Evolutionary conservation across 2,888 invertebrate species (phyloP), one percentile per base, ranked within the genome.

Genomic region (Oasisia sp.): DNA sequence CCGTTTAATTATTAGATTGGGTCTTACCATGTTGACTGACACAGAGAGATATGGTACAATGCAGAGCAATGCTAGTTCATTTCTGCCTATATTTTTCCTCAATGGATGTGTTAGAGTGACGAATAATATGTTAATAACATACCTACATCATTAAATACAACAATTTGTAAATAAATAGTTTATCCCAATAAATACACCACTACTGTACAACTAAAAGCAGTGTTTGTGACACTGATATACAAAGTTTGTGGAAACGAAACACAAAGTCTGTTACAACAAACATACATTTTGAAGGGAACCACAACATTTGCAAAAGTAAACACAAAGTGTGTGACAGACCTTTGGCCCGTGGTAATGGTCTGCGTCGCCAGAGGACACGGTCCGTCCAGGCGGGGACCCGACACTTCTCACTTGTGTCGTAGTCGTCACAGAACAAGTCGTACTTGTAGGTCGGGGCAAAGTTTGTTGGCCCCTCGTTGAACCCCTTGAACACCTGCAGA

Each of bases 401-500:
- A 95, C 98, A 98, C 96, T 99, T 99, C 96, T 99, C 99, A 95
- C 99, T 99, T 0, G 99, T 99, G 96, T 99, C 99, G 96, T 99
- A 99, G 96, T 99, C 99, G 96, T 99, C 99, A 95, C 99, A 99
- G 96, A 99, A 99, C 92, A 99, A 97, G 97, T 99, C 99, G 96
- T 99, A 99, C 96, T 99, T 99, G 96, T 99, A 99, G 0, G 99
- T 99, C 0, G 99, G 99, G 27, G 98, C 97, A 96, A 99, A 99
- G 91, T 97, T 97, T 58, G 99, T 98, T 92, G 98, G 97, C 0
- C 99, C 99, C 97, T 99, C 99, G 92, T 97, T 97, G 96, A 99
- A 99, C 95, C 98, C 98, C 95, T 98, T 98, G 96, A 99, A 99
- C 1, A 98, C 98, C 97, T 97, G 94, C 2, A 94, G 27, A 7